Evolutionary conservation across 2,888 invertebrate species (phyloP), one percentile per base, ranked within the genome.

Genomic region (Odontomyia ornata): DNA sequence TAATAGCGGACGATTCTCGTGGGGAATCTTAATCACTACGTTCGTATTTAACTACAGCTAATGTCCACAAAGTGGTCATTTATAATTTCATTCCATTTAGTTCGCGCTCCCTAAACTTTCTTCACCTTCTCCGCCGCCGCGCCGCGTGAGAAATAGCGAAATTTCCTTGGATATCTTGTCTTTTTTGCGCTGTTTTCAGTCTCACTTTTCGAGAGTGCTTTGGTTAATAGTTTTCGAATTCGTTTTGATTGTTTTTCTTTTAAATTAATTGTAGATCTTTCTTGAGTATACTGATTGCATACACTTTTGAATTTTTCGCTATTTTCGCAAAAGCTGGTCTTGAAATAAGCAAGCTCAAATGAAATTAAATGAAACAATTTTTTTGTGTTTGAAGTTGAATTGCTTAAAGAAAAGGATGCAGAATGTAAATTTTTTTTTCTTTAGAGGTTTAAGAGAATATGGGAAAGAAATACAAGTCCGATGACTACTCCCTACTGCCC

Each of bases 231-330:
- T 72, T 72, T 72, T 56, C 28, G 7, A 69, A 30, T 56, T 72
- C 56, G n/a, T 72, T 72, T 72, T 72, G 56, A 72, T 72, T 72
- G 56, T 27, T 72, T 72, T 56, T 18, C 28, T 56, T 72, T 72
- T 57, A 56, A 72, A 72, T 72, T 72, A 72, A 72, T 72, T 72
- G 56, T 30, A 52, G 28, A 15, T n/a, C 52, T 9, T 25, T 5
- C 30, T 57, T 56, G 11, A 18, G 71, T 60, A 13, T 36, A 36
- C 3, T 9, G 5, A 36, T 3, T 36, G 36, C 36, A 36, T 9
- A 18, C 56, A 56, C 4, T 56, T 56, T 5, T 15, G 56, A 18
- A n/a, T 21, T 56, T 56, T 21, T 56, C 15, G 7, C 56, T 1
- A 3, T 21, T 21, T n/a, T 56, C 46, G 11, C 1, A 0, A 11